Percentiles rank a stretch among this genome's conserved stretches.
Evolutionary conservation across 2,113 vertebrate species (phyloP).

Genomic region (Leiothrix lutea): DNA sequence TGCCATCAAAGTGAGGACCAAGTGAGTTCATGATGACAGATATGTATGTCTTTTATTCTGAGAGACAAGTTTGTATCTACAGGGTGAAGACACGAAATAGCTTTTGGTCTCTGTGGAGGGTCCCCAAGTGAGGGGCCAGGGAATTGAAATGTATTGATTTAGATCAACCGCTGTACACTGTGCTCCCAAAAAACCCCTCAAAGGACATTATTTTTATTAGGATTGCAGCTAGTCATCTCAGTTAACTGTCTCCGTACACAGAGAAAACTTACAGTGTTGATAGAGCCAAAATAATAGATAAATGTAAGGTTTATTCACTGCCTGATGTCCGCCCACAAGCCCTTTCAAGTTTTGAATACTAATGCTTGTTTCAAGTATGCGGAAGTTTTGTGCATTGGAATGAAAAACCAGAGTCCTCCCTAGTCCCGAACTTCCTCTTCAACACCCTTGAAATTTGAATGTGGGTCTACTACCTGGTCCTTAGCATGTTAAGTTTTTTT

Average conservation of each 20-base stretch:
- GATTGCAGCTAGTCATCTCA: neutral
- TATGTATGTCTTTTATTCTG: neutral
- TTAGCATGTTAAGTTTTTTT: neutral
- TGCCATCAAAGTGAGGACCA: neutral
- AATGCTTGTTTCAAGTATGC: fast-evolving
- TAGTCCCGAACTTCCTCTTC: neutral
- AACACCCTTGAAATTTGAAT: neutral
- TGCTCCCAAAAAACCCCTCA: neutral
- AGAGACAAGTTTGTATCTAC: neutral
- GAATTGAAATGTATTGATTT: neutral
- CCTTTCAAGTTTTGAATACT: neutral
- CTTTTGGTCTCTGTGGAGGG: neutral
- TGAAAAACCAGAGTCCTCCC: neutral
- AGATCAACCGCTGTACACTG: neutral
- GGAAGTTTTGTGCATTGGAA: neutral
- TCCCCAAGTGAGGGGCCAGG: neutral
- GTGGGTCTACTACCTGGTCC: neutral
- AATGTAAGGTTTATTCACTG: neutral
- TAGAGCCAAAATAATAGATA: neutral
- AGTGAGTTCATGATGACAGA: neutral
- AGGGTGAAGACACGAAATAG: neutral
- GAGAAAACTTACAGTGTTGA: neutral
- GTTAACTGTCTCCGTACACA: neutral
- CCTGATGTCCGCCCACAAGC: neutral
- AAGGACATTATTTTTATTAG: neutral